Base-by-base conservation (phyloP, 2,888 invertebrate species). In the Phanerotoma sp. region DNA sequence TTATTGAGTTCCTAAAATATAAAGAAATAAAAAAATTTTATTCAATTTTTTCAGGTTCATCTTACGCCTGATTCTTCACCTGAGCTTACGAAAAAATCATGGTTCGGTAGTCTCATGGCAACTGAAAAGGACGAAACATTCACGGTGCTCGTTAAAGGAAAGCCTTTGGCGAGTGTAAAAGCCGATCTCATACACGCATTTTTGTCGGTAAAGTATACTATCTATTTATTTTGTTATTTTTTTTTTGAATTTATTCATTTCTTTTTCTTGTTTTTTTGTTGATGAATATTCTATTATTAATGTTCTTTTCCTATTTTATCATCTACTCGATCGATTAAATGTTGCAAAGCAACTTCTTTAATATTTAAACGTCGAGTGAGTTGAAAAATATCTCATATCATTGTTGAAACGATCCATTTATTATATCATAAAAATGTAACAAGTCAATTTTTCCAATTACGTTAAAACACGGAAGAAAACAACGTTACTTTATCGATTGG, bases 111-210 rank as follows among this genome's bases (percentile, higher is more conserved):
- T 64, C 81, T 99, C 64, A 92, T 99, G 80, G 92, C 96, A n/a
- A 95, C 91, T 4, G 96, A 93, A 75, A 91, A 97, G 72, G 98
- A 99, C 71, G 97, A 98, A 78, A 94, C 93, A 4, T 95, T 97
- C 79, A 96, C 97, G 28, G 91, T 98, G 55, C 83, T 98, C 60
- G 95, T 98, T 5, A 95, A 96, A 73, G 97, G 96, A 32, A 96
- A 96, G 75, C 95, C 96, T 0, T 81, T 99, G 65, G 95, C 96
- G 51, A 93, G 94, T 11, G 95, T 99, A 60, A 99, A 98, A 79
- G 98, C 98, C 16, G 98, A 99, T 79, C 83, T 99, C 54, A 96
- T 99, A 72, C 96, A 98, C 73, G 96, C 97, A 62, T 98, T 99
- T 80, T 84, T 99, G 69, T 97, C 97, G 80, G 97, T 97, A 79